A percentile compares a stretch with the other conserved stretches of the same genome.
These are phyloP conservation scores for Argyrosomus japonicus DNA, from an alignment of 2,113 vertebrate genomes.

Conservation along the genomic window DNA sequence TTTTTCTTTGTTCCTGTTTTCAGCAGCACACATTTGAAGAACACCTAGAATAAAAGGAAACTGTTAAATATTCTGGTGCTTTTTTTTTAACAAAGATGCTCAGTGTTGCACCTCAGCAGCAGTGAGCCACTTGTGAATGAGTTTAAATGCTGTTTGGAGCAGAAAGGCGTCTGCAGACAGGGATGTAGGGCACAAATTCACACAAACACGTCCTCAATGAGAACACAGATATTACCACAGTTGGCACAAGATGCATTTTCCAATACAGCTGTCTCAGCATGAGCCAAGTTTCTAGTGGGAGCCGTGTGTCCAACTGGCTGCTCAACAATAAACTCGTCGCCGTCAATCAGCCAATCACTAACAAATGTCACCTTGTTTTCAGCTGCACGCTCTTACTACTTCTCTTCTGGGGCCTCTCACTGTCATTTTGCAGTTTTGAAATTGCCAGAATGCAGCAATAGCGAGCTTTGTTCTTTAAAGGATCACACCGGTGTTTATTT, in stretches of 20 bases:
- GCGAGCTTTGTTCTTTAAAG: conserved; percentile 60
- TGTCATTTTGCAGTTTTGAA: conserved; percentile 55
- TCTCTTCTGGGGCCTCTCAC: conserved; percentile 42
- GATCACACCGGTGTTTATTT: conserved; percentile 30
- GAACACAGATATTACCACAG: conserved; percentile 45
- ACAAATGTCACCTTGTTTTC: conserved; percentile 66
- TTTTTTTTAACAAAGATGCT: conserved; percentile 10
- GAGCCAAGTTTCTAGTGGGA: conserved; percentile 50
- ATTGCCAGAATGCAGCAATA: conserved; percentile 50
- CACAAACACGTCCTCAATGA: conserved; percentile 37
- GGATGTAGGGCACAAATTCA: conserved; percentile 38
- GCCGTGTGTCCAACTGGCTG: conserved; percentile 62
- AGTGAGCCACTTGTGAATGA: conserved; percentile 5
- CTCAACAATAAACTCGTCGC: conserved; percentile 62
- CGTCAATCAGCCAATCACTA: conserved; percentile 62
- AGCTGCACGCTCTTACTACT: conserved; percentile 48
- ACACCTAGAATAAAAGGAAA: not conserved
- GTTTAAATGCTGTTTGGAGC: conserved; percentile 25
- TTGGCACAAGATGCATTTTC: conserved; percentile 38
- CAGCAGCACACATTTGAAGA: not conserved
- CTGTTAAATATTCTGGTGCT: not conserved
- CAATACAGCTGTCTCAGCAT: conserved; percentile 59
- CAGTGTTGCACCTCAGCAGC: conserved; percentile 4
- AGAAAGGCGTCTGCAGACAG: conserved; percentile 42
- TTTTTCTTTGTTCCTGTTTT: not conserved